Evolutionary conservation across 2,113 vertebrate genomes (phyloP).

Genomic region (Chunga burmeisteri): DNA sequence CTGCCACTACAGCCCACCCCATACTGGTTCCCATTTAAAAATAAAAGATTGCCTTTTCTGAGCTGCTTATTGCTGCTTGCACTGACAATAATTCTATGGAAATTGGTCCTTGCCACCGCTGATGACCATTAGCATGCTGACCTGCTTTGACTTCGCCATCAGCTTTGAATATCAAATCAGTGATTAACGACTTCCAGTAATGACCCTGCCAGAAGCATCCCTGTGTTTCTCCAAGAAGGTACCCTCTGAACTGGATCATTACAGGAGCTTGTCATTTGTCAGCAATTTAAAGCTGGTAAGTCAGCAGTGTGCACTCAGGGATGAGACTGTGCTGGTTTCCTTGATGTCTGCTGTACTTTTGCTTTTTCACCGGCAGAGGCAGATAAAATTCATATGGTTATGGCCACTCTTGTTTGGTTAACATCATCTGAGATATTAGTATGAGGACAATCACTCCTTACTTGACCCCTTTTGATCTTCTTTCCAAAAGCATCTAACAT

Average conservation of each 20-base stretch:
- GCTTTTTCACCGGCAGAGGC: not conserved
- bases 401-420: not conserved
- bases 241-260: slow-evolving; percentile 53
- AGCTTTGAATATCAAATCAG: slow-evolving; percentile 66
- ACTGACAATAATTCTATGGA: slow-evolving; percentile 61
- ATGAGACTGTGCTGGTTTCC: not conserved
- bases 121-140: slow-evolving; percentile 64
- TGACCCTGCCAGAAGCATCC: slow-evolving; percentile 48
- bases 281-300: slow-evolving; percentile 57
- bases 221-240: slow-evolving; percentile 50
- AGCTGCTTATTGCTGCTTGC: slow-evolving; percentile 48
- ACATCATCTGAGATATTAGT: not conserved
- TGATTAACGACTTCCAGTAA: slow-evolving; percentile 59
- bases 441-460: not conserved
- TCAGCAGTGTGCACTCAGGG: not conserved
- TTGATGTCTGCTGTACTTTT: not conserved
- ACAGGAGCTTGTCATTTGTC: slow-evolving; percentile 53
- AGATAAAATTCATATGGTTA: not conserved
- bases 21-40: slow-evolving; percentile 32
- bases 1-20: slow-evolving; percentile 15
- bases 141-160: slow-evolving; percentile 53
- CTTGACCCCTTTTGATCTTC: not conserved
- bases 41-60: slow-evolving; percentile 54
- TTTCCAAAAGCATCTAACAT: not conserved
- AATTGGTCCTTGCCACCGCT: slow-evolving; percentile 56